phyloP scores from a whole-genome alignment of 2,113 vertebrate species.

The Laticauda colubrina region DNA sequence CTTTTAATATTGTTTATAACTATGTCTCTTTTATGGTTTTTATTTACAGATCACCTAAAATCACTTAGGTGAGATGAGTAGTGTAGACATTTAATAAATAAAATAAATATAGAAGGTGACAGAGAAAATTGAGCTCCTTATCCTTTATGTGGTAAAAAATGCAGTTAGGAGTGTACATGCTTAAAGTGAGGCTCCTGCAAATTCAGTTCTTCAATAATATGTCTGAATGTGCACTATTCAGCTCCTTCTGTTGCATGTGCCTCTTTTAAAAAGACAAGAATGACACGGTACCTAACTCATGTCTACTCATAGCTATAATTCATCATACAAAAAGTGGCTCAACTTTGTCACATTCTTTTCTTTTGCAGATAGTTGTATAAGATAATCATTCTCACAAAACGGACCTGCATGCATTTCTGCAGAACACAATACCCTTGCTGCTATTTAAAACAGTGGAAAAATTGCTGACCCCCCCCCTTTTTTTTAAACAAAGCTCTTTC shows the following conservation, averaged over 20 bases:
- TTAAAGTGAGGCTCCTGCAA: not conserved
- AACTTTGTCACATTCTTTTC: not conserved
- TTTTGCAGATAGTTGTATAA: not conserved
- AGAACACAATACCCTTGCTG: not conserved
- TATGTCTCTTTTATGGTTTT: not conserved
- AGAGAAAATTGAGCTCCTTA: not conserved
- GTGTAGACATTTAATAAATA: not conserved
- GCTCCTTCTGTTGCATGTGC: not conserved
- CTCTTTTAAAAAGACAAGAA: not conserved
- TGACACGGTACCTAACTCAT: not conserved
- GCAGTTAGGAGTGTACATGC: not conserved
- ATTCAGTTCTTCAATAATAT: not conserved
- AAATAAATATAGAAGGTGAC: not conserved
- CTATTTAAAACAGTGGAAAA: not conserved
- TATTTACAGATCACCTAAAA: not conserved
- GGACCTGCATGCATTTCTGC: not conserved
- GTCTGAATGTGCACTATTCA: not conserved
- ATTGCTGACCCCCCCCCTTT: not conserved
- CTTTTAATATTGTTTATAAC: not conserved
- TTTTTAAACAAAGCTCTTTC: not conserved
- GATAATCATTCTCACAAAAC: not conserved
- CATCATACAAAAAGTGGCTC: not conserved
- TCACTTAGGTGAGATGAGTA: not conserved
- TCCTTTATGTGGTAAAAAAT: not conserved
- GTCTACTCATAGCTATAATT: not conserved